Evolutionary conservation across 2,113 vertebrate genomes (phyloP), one percentile per base, ranked within the genome.

Genomic region (Pelecanoides urinatrix): DNA sequence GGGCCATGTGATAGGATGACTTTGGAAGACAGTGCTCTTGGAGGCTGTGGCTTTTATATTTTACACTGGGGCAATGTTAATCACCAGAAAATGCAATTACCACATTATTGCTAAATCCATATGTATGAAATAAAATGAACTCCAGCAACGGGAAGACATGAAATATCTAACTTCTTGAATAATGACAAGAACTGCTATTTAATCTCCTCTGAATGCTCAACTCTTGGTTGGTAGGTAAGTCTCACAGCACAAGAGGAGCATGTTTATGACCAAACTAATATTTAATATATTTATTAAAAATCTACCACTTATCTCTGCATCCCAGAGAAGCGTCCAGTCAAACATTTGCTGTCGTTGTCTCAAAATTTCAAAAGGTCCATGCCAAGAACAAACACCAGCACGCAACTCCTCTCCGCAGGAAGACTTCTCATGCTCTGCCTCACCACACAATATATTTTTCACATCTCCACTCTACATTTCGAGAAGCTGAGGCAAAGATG

Each of bases 1-100:
- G 44, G 78, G 52, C 95, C 94, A 72, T 90, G 55, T 62, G 92
- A 96, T 73, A 80, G 18, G 84, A 74, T 80, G 91, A 84, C 89
- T 92, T 95, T 92, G 83, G 90, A 96, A 80, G 82, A 67, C 53
- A 34, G 49, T 44, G 77, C 75, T 92, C 67, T 96, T 78, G 52
- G 18, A 87, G 36, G 80, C 73, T 91, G 40, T 76, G 45, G 55
- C 91, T 89, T 73, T 95, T 72, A 62, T 47, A 86, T 79, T 66
- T 96, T 96, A 94, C 40, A 88, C 22, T 0, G 1, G 70, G 58
- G 92, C 95, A 90, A 83, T 94, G 91, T 89, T 94, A 96, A 96
- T 96, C 94, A 90, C 90, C 94, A 92, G 91, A 88, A 96, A 95
- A 96, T 85, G 42, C 53, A 94, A 95, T 96, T 97, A 90, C 50